phyloP scores from a whole-genome alignment of 2,888 invertebrate species.

The Operophtera brumata region DNA sequence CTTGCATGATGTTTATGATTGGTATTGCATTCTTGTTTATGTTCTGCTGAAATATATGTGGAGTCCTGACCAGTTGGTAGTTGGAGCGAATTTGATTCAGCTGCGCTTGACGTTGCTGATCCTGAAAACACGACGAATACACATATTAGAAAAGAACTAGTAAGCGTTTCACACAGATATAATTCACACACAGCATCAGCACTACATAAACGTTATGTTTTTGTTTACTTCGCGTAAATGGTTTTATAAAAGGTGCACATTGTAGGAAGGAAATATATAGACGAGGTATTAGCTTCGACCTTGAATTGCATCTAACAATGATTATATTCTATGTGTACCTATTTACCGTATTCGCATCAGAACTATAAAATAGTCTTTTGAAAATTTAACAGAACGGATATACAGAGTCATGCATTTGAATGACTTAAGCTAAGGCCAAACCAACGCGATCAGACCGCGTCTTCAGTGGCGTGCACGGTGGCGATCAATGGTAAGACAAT shows the following conservation, averaged over 20 bases:
- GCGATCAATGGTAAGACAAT: too few relatives aligned
- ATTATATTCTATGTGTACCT: conserved; percentile 15
- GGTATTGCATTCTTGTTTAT: conserved; percentile 54
- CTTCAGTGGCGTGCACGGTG: too few relatives aligned
- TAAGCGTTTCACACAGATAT: neutral
- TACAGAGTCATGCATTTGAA: neutral
- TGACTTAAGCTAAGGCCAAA: too few relatives aligned
- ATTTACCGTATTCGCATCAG: conserved; percentile 25
- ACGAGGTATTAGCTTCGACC: conserved; percentile 56
- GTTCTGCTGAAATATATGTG: conserved; percentile 39
- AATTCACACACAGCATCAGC: neutral
- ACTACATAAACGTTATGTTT: conserved; percentile 6
- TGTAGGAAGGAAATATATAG: conserved; percentile 26
- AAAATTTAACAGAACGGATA: neutral
- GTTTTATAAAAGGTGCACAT: conserved; percentile 46
- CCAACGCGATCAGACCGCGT: too few relatives aligned
- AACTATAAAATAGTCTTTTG: neutral
- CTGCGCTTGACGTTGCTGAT: conserved; percentile 44
- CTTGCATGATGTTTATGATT: conserved; percentile 59
- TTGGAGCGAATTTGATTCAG: conserved; percentile 42
- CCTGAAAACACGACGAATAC: conserved; percentile 55
- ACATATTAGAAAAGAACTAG: conserved; percentile 31
- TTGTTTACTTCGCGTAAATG: neutral
- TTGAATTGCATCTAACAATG: conserved; percentile 37
- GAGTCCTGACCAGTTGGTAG: conserved; percentile 48